Evolutionary conservation across 1,140 invertebrate genomes (phyloP), one percentile per base, ranked within the genome.

Genomic region (Platyura marginata): DNA sequence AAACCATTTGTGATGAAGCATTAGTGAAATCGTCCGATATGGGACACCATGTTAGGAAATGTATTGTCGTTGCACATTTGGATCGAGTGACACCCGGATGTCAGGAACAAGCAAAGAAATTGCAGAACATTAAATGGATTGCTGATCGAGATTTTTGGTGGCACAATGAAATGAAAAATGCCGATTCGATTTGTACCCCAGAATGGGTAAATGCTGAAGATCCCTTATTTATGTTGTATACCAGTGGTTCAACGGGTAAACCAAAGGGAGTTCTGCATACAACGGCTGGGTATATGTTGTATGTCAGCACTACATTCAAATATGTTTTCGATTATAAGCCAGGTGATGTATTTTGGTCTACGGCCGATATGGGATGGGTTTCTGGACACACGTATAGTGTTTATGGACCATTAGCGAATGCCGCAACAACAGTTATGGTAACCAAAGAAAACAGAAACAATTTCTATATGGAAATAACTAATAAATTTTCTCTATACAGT

Each of bases 291-390:
- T 98, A 96, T 61, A 73, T 98, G 63, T 53, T 94, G 11, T 96
- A 95, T 55, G 80, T 83, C 3, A 77, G 83, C 0, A 82, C 84
- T 1, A 91, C 88, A 0, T 91, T 91, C 55, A 89, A 89, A 63
- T 93, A 92, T 54, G 86, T 90, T 3, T 98, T 98, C 59, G 91
- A 98, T 61, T 91, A 93, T 60, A 80, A 87, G 49, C 77, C 80
- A 1, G 73, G 73, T 29, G 94, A 98, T 59, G 69, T 96, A 38
- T 97, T 86, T 64, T 98, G 89, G 84, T 97, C 93, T 55, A 97
- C 93, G n/a, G 94, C 94, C n/a, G 94, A 98, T 59, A 79, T 97
- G 42, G 93, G 93, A 39, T 98, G 93, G 93, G 96, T 98, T 53
- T 97, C 91, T 38, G 91, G 92, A 11, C 93, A 98, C 61, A 90